These are phyloP conservation scores for Pluvianellus socialis DNA, from an alignment of 2,113 vertebrate genomes.

Conservation along the genomic window DNA sequence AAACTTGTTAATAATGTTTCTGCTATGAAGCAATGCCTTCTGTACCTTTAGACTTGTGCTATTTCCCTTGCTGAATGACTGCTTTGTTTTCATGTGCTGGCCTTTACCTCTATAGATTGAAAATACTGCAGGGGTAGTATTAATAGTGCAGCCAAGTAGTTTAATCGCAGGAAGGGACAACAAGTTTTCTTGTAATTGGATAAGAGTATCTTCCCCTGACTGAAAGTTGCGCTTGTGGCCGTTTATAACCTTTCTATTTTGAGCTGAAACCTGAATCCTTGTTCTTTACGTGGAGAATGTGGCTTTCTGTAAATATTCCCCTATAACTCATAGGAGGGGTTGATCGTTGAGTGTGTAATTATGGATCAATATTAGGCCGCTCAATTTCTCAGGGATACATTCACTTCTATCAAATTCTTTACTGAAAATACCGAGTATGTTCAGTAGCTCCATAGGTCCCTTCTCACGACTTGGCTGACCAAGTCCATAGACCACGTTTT, in stretches of 20 bases:
- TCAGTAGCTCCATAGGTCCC: neutral
- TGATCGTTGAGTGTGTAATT: neutral
- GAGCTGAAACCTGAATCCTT: conserved; percentile 12
- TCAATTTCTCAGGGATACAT: neutral
- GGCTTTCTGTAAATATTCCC: neutral
- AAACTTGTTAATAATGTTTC: neutral
- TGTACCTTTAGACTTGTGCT: neutral
- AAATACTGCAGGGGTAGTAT: neutral
- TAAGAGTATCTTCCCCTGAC: neutral
- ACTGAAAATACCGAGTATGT: neutral
- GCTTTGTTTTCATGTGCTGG: neutral
- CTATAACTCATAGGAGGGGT: neutral
- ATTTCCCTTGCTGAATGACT: neutral
- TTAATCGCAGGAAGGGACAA: neutral
- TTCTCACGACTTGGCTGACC: neutral
- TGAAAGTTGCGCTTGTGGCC: conserved; percentile 11
- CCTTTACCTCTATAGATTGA: neutral
- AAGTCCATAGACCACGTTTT: neutral
- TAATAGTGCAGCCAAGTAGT: neutral
- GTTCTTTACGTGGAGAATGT: neutral
- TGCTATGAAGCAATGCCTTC: neutral
- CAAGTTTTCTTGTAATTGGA: neutral
- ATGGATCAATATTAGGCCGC: neutral
- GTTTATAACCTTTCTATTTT: conserved; percentile 41
- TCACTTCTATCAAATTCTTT: neutral